Evolutionary conservation across 2,888 invertebrate genomes (phyloP), one percentile per base, ranked within the genome.

Genomic region (Nymphalis urticae): DNA sequence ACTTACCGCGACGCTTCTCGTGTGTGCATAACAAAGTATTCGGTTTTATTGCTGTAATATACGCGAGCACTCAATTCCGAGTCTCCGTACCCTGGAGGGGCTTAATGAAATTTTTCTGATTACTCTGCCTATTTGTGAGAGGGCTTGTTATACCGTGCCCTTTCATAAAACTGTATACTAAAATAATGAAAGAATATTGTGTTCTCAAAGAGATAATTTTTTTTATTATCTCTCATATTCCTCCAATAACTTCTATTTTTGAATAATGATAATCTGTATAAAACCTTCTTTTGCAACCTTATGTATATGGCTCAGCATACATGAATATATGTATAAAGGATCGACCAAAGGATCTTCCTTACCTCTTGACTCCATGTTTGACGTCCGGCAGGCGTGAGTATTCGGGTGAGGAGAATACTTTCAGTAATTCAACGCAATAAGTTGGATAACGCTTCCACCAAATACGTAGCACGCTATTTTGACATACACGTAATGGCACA

Each of bases 1-100:
- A 75, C 76, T 70, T 78, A 80, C 79, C 69, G 60, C 68, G 68
- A 54, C 56, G 75, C 74, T 19, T 19, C 73, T 70, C 76, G 70
- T 78, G 79, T 80, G 80, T 81, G 79, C 78, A 79, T 81, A 83
- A 82, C 80, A 80, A 81, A 82, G 79, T 81, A 80, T 83, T 78
- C 73, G 75, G 77, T 81, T 85, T 82, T 83, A 84, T 82, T 82
- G 79, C 79, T 75, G 79, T 80, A 80, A 81, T 80, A 82, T 80
- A 80, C 77, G 77, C 75, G 73, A 78, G 77, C 77, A 79, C 80
- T 82, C 79, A 80, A 81, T 81, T 77, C 75, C 50, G 71, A 75
- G 72, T 71, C 75, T 76, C 71, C 59, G 71, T 69, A 66, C 76
- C 65, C 68, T 69, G 62, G 73, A 74, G 72, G 75, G 75, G 72